These are phyloP conservation scores for Madoqua kirkii DNA, from an alignment of 2,113 vertebrate species.

Conservation along the genomic window DNA sequence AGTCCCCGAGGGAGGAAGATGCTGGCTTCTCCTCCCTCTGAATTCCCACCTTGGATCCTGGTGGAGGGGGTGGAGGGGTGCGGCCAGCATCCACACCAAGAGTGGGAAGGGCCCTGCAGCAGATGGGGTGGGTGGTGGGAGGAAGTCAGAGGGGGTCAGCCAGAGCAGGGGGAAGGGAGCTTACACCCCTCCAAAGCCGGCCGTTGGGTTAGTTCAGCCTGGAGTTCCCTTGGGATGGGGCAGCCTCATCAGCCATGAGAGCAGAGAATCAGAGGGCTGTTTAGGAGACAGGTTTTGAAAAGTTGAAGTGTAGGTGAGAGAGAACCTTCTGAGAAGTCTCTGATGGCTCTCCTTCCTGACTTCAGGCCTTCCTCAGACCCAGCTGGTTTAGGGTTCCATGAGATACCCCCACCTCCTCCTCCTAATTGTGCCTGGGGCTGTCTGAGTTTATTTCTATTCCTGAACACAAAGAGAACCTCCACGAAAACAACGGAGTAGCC, in stretches of 20 bases:
- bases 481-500: fast-evolving
- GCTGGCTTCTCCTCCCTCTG: not conserved
- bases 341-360: not conserved
- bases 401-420: not conserved
- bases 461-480: not conserved
- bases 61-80: not conserved
- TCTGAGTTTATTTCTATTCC: slow-evolving; percentile 6
- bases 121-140: not conserved
- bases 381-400: not conserved
- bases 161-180: not conserved
- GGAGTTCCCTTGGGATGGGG: not conserved
- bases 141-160: not conserved
- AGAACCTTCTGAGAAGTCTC: not conserved
- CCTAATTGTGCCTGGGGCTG: not conserved
- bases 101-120: not conserved
- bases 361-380: not conserved
- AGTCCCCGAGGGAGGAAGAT: not conserved
- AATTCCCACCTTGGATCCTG: not conserved
- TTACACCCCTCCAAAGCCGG: not conserved
- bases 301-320: not conserved
- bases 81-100: too few relatives aligned
- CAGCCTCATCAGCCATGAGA: not conserved
- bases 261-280: not conserved
- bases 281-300: not conserved
- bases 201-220: not conserved